Conservation (phyloP, 64 coral and sea anemone genomes). For the Montipora sp. region DNA sequence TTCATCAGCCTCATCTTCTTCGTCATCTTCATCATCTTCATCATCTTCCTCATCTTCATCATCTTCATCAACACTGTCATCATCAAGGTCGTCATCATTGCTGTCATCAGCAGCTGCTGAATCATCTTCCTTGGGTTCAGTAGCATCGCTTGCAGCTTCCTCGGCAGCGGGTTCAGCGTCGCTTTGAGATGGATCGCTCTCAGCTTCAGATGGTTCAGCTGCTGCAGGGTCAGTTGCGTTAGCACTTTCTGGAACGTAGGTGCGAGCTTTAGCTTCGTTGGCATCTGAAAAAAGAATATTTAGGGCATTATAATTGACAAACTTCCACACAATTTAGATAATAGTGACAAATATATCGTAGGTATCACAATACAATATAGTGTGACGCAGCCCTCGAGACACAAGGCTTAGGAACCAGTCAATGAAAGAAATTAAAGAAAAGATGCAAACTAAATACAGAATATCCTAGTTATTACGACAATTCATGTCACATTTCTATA, state of each 20-base stretch:
- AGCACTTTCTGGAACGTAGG: constrained; percentile 42
- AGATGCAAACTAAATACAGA: no score
- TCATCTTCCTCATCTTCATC: constrained; percentile 35
- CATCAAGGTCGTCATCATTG: constrained; percentile 24
- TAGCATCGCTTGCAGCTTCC: constrained; percentile 9
- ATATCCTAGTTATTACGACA: no score
- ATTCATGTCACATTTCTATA: no score
- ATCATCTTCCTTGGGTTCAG: constrained; percentile 41
- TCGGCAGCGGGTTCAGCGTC: constrained; percentile 24
- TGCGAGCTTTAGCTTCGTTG: constrained; percentile 42
- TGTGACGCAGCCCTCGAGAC: no score
- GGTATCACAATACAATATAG: no score
- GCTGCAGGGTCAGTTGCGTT: constrained; percentile 34
- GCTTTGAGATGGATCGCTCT: constrained; percentile 36
- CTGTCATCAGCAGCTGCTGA: constrained; percentile 10
- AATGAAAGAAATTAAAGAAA: no score
- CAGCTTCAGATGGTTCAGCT: constrained; percentile 49
- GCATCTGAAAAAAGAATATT: constrained; percentile 4
- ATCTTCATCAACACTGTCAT: neutral
- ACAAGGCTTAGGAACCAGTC: no score
- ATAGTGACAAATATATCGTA: neutral
- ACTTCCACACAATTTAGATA: neutral
- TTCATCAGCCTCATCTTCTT: constrained; percentile 29
- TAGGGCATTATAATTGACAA: neutral
- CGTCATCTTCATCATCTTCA: constrained; percentile 27